Percentiles rank a stretch among this genome's conserved stretches.
Evolutionary conservation across 2,888 invertebrate species (phyloP).

Genomic region (Autographa pulchrina): DNA sequence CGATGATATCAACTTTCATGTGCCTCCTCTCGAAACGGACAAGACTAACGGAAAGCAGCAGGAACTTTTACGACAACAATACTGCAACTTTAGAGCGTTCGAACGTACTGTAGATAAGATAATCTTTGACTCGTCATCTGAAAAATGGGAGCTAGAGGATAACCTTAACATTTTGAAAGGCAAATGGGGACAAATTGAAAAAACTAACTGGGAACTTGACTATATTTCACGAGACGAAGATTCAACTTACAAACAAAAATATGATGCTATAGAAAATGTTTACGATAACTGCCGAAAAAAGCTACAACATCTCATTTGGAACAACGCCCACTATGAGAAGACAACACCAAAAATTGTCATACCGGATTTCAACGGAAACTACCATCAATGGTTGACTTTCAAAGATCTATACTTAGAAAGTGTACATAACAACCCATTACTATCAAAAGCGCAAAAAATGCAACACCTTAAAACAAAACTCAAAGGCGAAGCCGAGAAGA

Average conservation of each 20-base stretch:
- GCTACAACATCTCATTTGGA: no score
- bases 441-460: slow-evolving; percentile 17
- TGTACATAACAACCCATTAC: slow-evolving; percentile 17
- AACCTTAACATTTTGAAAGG: background rate
- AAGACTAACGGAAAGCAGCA: slow-evolving; percentile 13
- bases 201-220: slow-evolving; percentile 17
- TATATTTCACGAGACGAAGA: slow-evolving; percentile 6
- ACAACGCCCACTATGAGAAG: no score
- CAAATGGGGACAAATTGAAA: slow-evolving; percentile 7
- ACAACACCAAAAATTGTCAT: no score
- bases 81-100: no score
- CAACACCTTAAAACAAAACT: slow-evolving; percentile 16
- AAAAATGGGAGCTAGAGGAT: slow-evolving; percentile 3
- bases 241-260: no score
- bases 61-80: slow-evolving; percentile 9
- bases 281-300: no score
- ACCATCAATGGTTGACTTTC: slow-evolving; percentile 17
- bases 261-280: no score
- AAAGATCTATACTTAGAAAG: slow-evolving; percentile 20
- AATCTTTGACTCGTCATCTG: background rate
- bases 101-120: background rate
- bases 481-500: background rate
- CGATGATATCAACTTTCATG: slow-evolving; percentile 1
- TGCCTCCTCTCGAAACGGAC: slow-evolving; percentile 5
- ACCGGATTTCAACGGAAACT: slow-evolving; percentile 16